These are phyloP conservation scores for Clarias magur DNA, from an alignment of 2,113 vertebrate genomes.

Conservation along the genomic window DNA sequence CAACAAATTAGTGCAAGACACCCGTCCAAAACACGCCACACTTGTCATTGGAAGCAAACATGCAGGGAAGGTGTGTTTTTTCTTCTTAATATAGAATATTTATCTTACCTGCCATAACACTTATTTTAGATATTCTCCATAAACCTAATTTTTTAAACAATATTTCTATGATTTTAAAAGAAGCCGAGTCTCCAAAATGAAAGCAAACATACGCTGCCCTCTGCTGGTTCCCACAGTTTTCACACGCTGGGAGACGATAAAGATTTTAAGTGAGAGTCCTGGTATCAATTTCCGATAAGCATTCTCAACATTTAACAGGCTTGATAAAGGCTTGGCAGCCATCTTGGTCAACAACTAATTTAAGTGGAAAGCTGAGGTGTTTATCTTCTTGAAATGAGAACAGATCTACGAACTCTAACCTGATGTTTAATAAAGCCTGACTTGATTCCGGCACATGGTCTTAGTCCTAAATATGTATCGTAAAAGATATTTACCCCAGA, in stretches of 20 bases:
- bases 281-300: background rate
- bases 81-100: no score
- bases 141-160: background rate
- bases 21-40: background rate
- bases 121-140: background rate
- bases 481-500: no score
- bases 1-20: background rate
- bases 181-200: background rate
- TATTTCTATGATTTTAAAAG: background rate
- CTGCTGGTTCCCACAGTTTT: constrained; percentile 24
- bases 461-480: no score
- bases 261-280: background rate
- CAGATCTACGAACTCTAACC: background rate
- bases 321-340: background rate
- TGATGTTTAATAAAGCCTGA: background rate
- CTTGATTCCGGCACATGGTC: background rate
- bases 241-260: background rate
- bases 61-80: no score
- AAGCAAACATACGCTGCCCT: constrained; percentile 29
- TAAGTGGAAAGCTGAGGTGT: background rate
- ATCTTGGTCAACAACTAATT: background rate
- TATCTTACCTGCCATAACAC: background rate
- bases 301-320: background rate
- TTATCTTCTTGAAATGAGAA: background rate
- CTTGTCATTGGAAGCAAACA: background rate